Evolutionary conservation across 2,888 invertebrate species (phyloP), one percentile per base, ranked within the genome.

Genomic region (Tricholauxania praeusta): DNA sequence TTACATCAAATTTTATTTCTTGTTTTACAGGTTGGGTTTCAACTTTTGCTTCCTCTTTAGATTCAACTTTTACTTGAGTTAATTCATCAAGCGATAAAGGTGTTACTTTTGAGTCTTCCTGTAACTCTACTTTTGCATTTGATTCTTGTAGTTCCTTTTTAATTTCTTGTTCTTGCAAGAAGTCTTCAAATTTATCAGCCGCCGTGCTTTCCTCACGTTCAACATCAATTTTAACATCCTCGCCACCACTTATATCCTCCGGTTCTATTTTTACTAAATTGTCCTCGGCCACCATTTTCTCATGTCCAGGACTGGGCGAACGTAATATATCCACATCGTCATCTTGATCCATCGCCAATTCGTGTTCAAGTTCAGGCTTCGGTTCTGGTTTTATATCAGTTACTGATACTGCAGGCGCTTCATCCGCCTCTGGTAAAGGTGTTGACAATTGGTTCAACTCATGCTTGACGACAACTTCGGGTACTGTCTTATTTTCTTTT

Each of bases 191-290:
- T 57, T 76, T 78, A 74, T 78, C 79, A 49, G 76, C 78, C 4
- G 84, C 83, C 71, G 83, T 81, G 68, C 85, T 84, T 76, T 86
- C 87, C 73, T 85, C 87, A 4, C 85, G 84, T 68, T 87, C 87
- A 47, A 86, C 87, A 79, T 86, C 87, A 63, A 87, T 80, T 77
- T 85, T 87, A 0, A 87, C 85, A 75, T 87, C 87, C 49, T 84
- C 83, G 1, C 83, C 83, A 1, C 82, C 82, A 48, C 83, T 83
- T 1, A 83, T 82, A 70, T 88, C 88, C 77, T 87, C 87, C 0
- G 87, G 85, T 59, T 88, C 87, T 53, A 86, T 85, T 74, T 86
- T 86, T 0, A 87, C 86, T 64, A 85, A 74, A 78, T 87, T 86
- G 77, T 87, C 85, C 57, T 87, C 86, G 22, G 84, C 83, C 15